phyloP scores from a whole-genome alignment of 2,888 invertebrate genomes.

The Helleia helle region DNA sequence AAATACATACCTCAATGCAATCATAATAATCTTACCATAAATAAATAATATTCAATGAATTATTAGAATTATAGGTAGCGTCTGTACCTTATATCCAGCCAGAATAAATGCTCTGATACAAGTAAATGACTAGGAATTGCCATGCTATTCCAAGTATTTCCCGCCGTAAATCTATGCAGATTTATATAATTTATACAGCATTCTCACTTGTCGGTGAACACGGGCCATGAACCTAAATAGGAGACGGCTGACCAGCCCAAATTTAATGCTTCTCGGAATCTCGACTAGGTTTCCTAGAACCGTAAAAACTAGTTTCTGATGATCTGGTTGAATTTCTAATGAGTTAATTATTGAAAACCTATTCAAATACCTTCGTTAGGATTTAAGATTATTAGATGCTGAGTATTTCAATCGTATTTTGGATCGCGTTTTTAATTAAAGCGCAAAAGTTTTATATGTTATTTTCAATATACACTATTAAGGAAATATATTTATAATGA shows the following conservation, averaged over 20 bases:
- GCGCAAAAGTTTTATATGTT: no score
- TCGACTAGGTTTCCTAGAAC: conserved; percentile 18
- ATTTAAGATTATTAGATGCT: neutral
- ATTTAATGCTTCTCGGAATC: conserved; percentile 22
- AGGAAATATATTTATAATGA: no score
- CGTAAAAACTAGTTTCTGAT: neutral
- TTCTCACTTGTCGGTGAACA: conserved; percentile 23
- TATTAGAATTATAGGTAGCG: no score
- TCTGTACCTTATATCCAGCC: no score
- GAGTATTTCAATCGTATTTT: no score
- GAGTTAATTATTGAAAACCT: neutral
- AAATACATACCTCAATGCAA: no score
- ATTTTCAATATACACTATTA: no score
- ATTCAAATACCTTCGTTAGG: neutral
- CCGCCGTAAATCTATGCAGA: conserved; percentile 42
- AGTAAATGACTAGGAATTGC: conserved; percentile 19
- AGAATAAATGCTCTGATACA: neutral
- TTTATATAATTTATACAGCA: conserved; percentile 38
- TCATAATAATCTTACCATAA: no score
- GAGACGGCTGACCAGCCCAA: conserved; percentile 20
- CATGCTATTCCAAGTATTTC: conserved; percentile 40
- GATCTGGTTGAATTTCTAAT: conserved; percentile 1
- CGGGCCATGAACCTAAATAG: conserved; percentile 23
- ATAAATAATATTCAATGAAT: no score
- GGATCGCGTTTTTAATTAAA: no score